Evolutionary conservation across 2,888 invertebrate genomes (phyloP).

Genomic region (Pseudococcus jackbeardsleyi): DNA sequence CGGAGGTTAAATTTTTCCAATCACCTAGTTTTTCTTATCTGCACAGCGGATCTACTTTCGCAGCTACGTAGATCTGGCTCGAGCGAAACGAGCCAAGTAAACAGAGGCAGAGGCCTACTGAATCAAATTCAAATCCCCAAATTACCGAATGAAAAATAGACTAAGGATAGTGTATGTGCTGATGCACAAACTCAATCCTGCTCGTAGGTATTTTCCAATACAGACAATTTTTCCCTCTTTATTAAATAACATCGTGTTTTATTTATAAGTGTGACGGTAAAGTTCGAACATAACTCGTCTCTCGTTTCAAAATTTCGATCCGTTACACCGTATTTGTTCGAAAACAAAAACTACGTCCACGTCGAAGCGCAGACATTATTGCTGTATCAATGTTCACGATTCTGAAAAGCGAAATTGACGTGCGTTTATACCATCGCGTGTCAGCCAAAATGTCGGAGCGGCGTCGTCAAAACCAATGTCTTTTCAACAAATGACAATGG

Average conservation of each 20-base stretch:
- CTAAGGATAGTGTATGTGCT: no score
- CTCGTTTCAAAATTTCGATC: not conserved
- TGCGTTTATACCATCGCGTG: not conserved
- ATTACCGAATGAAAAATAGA: no score
- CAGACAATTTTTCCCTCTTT: no score
- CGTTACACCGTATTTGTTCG: not conserved
- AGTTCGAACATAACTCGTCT: not conserved
- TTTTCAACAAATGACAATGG: not conserved
- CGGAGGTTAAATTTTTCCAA: conserved; percentile 44
- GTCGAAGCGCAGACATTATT: not conserved
- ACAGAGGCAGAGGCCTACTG: no score
- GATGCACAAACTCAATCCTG: no score
- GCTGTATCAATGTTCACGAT: conserved; percentile 6
- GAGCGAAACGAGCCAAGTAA: no score
- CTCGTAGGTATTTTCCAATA: no score
- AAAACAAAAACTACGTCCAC: conserved; percentile 12
- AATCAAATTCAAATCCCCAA: no score
- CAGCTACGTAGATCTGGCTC: not conserved
- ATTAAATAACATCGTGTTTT: not conserved
- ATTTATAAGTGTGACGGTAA: not conserved
- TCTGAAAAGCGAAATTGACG: not conserved
- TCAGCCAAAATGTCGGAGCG: not conserved
- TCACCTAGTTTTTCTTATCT: conserved; percentile 37
- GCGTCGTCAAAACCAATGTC: not conserved
- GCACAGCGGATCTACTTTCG: not conserved